These are phyloP conservation scores for Ameiurus melas DNA, from an alignment of 2,113 vertebrate species.

Conservation along the genomic window DNA sequence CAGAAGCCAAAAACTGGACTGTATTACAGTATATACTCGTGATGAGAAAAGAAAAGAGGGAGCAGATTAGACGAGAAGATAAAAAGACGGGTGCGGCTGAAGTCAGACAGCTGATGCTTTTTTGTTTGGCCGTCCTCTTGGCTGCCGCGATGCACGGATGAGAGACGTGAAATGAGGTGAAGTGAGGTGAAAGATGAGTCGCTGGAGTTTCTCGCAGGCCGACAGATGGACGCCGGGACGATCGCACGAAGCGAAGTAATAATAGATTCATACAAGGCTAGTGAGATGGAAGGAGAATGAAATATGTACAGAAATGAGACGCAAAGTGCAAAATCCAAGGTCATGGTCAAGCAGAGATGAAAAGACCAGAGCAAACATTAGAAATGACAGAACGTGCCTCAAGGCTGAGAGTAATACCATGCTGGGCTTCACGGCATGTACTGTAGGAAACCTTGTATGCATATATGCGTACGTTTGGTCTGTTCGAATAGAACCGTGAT, in stretches of 20 bases:
- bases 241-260: background rate
- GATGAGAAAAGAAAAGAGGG: background rate
- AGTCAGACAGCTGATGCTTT: background rate
- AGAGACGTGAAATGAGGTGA: background rate
- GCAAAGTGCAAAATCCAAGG: conserved; percentile 4
- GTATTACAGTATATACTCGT: background rate
- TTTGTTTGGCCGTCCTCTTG: background rate
- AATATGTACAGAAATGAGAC: background rate
- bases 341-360: background rate
- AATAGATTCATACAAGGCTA: background rate
- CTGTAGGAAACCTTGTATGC: background rate
- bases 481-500: background rate
- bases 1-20: too few relatives aligned
- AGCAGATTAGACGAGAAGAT: background rate
- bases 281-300: background rate
- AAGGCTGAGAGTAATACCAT: background rate
- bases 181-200: conserved; percentile 27
- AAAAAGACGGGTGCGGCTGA: background rate
- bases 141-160: conserved; percentile 16
- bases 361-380: background rate
- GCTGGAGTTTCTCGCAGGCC: background rate
- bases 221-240: background rate
- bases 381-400: background rate
- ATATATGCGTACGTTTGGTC: background rate
- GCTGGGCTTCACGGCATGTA: background rate